Conservation (phyloP, 2,797 vertebrate genomes). For the Gallinago solitaria region DNA sequence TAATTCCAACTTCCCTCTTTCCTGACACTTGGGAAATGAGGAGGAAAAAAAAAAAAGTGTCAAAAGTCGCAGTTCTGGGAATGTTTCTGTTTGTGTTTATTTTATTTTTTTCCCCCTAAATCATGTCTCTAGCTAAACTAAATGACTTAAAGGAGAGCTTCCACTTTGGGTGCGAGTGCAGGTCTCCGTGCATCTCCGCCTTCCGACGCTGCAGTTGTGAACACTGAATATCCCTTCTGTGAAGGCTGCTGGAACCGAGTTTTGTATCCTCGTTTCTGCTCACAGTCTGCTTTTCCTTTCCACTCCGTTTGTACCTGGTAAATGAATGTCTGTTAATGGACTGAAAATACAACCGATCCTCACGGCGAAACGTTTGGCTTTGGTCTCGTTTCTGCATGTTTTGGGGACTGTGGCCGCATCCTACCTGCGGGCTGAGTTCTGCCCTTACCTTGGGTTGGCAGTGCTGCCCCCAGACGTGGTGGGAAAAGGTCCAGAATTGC, state of each 20-base stretch:
- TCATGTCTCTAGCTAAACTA: background rate
- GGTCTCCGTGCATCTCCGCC: background rate
- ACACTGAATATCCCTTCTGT: constrained; percentile 67
- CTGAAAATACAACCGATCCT: constrained; percentile 57
- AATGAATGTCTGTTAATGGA: constrained; percentile 56
- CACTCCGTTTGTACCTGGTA: constrained; percentile 28
- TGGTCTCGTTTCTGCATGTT: background rate
- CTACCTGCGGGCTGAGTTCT: background rate
- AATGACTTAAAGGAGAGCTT: constrained; percentile 5
- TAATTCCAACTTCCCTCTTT: background rate
- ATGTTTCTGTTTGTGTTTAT: background rate
- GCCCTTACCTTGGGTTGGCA: background rate
- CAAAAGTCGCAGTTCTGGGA: background rate
- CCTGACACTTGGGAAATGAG: background rate
- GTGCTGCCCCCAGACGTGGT: accelerated
- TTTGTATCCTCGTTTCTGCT: constrained; percentile 29
- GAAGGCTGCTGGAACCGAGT: constrained; percentile 64
- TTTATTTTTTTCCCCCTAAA: background rate
- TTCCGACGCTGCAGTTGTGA: background rate
- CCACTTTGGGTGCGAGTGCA: background rate
- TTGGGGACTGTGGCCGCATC: background rate
- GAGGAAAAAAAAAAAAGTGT: background rate
- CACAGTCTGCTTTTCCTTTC: background rate
- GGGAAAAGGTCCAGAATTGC: background rate
- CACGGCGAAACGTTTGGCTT: background rate